Conservation (phyloP, 2,888 invertebrate genomes). For the Cryptus viduatorius region DNA sequence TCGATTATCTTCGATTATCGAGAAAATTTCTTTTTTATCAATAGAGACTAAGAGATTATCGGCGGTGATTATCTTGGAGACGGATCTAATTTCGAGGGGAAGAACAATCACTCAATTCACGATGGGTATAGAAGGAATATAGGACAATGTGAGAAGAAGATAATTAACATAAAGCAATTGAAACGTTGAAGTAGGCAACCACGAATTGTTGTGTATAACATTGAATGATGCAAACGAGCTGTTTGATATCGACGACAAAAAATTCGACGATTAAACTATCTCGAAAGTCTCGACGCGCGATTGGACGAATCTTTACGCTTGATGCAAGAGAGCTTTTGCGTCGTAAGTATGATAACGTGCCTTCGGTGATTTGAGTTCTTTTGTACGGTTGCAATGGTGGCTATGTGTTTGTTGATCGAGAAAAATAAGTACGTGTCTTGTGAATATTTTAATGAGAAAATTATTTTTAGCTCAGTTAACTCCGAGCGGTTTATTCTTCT, state of each 20-base stretch:
- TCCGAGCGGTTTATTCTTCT: background rate
- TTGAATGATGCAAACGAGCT: conserved; percentile 5
- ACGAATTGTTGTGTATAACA: background rate
- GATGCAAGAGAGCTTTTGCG: background rate
- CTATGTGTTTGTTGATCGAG: background rate
- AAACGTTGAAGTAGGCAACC: background rate
- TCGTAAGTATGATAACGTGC: background rate
- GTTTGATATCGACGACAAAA: conserved; percentile 10
- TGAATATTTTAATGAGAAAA: background rate
- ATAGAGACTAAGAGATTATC: background rate
- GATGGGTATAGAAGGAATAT: background rate
- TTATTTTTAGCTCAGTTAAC: background rate
- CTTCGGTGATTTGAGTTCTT: background rate
- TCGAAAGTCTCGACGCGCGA: background rate
- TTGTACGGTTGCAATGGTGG: background rate
- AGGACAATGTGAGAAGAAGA: background rate
- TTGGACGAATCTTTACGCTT: conserved; percentile 4
- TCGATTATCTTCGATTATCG: background rate
- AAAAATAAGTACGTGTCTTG: background rate
- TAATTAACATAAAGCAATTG: background rate
- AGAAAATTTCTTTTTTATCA: background rate
- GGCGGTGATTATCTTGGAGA: background rate
- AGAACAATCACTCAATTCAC: background rate
- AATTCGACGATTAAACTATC: conserved; percentile 15
- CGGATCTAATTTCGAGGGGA: background rate